Evolutionary conservation across 2,888 invertebrate genomes (phyloP).

Genomic region (Macrophya annulata): DNA sequence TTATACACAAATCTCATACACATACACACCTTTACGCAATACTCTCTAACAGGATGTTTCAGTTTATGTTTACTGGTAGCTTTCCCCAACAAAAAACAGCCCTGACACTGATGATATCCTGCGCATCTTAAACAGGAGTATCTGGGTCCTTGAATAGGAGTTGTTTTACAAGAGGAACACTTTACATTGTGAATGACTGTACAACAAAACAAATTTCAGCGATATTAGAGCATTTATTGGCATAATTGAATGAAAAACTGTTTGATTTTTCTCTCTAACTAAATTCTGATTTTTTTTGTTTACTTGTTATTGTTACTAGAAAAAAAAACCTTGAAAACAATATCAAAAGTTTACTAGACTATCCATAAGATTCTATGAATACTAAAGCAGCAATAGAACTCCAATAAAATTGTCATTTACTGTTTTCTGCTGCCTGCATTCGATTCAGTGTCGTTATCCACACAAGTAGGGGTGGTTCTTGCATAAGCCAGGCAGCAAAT

Average conservation of each 20-base stretch:
- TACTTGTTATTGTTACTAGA: not conserved
- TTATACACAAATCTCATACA: not conserved
- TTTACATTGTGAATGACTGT: slow-evolving; percentile 82
- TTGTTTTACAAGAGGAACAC: slow-evolving; percentile 84
- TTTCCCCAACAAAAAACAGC: slow-evolving; percentile 85
- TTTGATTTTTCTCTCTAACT: slow-evolving; percentile 34
- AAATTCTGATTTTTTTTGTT: not conserved
- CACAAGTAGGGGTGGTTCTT: slow-evolving; percentile 83
- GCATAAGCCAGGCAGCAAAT: slow-evolving; percentile 87
- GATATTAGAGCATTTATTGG: slow-evolving; percentile 30
- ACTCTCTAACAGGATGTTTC: slow-evolving; percentile 85
- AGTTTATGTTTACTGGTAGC: slow-evolving; percentile 84
- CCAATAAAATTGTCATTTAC: slow-evolving; percentile 71
- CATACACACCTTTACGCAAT: slow-evolving; percentile 80
- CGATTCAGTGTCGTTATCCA: slow-evolving; percentile 86
- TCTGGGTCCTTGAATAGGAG: slow-evolving; percentile 83
- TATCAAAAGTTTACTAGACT: not conserved
- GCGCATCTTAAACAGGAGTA: slow-evolving; percentile 86
- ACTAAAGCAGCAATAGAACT: not conserved
- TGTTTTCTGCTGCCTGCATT: slow-evolving; percentile 83
- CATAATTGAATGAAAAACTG: not conserved
- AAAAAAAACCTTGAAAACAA: not conserved
- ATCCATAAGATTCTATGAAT: not conserved
- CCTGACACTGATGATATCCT: slow-evolving; percentile 85
- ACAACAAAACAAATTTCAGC: not conserved